Conservation (phyloP, 2,888 invertebrate genomes). For the Thereva unica region DNA sequence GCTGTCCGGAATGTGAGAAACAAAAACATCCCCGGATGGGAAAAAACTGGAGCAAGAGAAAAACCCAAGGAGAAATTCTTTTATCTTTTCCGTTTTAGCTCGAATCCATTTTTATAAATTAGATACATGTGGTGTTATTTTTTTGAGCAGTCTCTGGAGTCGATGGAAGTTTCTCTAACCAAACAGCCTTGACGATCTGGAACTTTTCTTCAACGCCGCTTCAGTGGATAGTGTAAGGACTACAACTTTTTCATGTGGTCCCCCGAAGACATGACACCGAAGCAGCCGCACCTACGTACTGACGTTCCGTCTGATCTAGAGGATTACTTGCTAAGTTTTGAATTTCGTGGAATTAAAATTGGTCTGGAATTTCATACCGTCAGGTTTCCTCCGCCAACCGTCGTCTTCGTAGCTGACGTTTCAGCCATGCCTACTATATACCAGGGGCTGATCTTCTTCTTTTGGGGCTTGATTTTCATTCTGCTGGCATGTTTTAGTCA, state of each 20-base stretch:
- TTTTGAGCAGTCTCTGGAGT: constrained; percentile 34
- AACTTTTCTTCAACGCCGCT: not conserved
- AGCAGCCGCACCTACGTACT: too few species aligned
- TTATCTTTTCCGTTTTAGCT: constrained; percentile 38
- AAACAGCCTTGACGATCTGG: not conserved
- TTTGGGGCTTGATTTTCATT: constrained; percentile 40
- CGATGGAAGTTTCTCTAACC: constrained; percentile 22
- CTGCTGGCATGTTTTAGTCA: constrained; percentile 56
- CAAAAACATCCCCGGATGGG: constrained; percentile 10
- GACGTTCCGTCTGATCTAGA: too few species aligned
- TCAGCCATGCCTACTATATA: constrained; percentile 24
- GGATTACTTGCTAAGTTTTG: too few species aligned
- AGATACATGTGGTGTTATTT: constrained; percentile 40
- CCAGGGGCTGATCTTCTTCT: constrained; percentile 11
- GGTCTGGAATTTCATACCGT: not conserved
- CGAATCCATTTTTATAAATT: constrained; percentile 42
- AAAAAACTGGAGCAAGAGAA: constrained; percentile 16
- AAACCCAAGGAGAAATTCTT: constrained; percentile 37
- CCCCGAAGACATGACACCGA: too few species aligned
- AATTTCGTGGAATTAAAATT: too few species aligned
- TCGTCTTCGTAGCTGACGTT: constrained; percentile 23
- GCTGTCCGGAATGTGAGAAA: constrained; percentile 35
- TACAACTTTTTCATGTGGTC: too few species aligned
- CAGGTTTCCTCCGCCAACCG: constrained; percentile 14
- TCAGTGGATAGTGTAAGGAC: constrained; percentile 8